These are phyloP conservation scores for Oxycera nigricornis DNA, from an alignment of 2,888 invertebrate genomes.

Conservation along the genomic window DNA sequence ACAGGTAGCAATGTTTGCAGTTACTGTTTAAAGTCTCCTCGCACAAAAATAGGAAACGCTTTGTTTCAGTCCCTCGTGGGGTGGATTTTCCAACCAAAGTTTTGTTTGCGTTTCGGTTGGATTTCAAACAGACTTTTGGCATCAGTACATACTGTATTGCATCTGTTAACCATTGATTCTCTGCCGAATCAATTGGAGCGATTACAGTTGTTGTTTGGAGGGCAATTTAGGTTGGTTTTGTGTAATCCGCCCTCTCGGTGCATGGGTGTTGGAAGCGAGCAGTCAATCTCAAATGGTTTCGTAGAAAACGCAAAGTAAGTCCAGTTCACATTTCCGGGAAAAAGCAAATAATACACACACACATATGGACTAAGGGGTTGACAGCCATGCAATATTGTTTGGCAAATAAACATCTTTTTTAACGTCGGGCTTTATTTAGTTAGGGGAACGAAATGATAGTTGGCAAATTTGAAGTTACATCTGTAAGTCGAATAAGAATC, in stretches of 20 bases:
- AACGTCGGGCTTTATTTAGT: too few species aligned
- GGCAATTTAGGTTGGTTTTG: conserved; percentile 36
- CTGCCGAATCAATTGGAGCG: conserved; percentile 21
- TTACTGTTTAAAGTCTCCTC: not conserved
- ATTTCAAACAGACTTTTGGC: not conserved
- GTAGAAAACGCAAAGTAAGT: not conserved
- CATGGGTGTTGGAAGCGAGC: not conserved
- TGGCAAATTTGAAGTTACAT: too few species aligned
- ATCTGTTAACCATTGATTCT: conserved; percentile 40
- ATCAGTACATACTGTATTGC: conserved; percentile 6
- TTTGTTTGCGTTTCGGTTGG: conserved; percentile 20
- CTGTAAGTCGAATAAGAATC: too few species aligned
- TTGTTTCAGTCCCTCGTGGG: not conserved
- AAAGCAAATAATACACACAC: not conserved
- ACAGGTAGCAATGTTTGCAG: not conserved
- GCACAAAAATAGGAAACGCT: not conserved
- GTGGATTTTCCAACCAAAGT: not conserved
- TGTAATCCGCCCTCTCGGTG: conserved; percentile 46
- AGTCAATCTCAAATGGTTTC: too few species aligned
- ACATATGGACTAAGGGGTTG: not conserved
- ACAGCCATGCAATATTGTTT: not conserved
- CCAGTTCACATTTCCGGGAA: not conserved
- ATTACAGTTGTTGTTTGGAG: conserved; percentile 19
- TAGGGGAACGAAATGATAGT: too few species aligned
- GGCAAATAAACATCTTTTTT: not conserved